These are phyloP conservation scores for Cossypha caffra DNA, from an alignment of 2,797 vertebrate genomes.

Conservation along the genomic window DNA sequence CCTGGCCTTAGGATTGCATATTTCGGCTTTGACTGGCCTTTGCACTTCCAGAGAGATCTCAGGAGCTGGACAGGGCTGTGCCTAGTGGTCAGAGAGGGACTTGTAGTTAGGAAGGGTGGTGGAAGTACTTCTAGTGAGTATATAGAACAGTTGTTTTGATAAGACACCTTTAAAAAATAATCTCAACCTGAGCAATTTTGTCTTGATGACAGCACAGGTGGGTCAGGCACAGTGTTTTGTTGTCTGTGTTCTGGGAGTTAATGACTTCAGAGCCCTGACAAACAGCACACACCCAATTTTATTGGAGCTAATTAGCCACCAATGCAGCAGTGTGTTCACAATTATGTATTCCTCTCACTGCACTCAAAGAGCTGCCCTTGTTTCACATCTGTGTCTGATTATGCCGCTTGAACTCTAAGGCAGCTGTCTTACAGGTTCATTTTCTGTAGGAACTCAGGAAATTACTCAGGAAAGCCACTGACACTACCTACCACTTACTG, in stretches of 20 bases:
- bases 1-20: neutral
- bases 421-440: slow-evolving; percentile 55
- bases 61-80: neutral
- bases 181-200: neutral
- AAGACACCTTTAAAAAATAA: neutral
- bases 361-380: neutral
- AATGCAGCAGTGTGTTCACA: slow-evolving; percentile 13
- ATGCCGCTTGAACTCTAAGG: slow-evolving; percentile 43
- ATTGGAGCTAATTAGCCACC: slow-evolving; percentile 45
- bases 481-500: slow-evolving; percentile 55
- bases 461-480: slow-evolving; percentile 65
- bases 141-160: neutral
- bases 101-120: neutral
- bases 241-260: neutral
- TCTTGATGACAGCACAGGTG: neutral
- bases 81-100: neutral
- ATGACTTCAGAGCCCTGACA: neutral
- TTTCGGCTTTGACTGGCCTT: neutral
- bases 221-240: neutral
- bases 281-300: neutral
- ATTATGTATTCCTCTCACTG: slow-evolving; percentile 25
- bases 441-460: slow-evolving; percentile 64
- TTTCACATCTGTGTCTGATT: slow-evolving; percentile 67
- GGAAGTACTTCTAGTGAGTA: neutral
- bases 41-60: neutral